Evolutionary conservation across 2,888 invertebrate species (phyloP).

Genomic region (Hyles lineata): DNA sequence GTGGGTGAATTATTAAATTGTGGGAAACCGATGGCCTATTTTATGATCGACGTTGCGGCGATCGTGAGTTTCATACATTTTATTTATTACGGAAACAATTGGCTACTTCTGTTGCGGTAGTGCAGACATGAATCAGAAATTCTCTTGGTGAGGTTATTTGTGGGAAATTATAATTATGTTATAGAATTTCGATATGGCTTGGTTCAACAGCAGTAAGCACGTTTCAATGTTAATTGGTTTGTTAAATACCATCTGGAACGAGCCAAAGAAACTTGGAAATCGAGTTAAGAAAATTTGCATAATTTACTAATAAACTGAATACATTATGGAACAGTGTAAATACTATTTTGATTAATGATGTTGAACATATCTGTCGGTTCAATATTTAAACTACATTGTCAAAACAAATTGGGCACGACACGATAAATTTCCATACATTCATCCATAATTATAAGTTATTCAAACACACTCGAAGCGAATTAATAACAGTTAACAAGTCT

Average conservation of each 20-base stretch:
- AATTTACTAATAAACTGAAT: not conserved
- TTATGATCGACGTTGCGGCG: slow-evolving; percentile 1
- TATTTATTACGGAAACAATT: slow-evolving; percentile 1
- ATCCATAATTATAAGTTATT: not conserved
- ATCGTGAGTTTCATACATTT: not conserved
- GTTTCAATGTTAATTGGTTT: not conserved
- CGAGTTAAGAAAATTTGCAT: not conserved
- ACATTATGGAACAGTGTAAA: not conserved
- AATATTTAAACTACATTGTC: not conserved
- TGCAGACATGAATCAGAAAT: not conserved
- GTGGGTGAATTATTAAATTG: slow-evolving; percentile 22
- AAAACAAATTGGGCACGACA: not conserved
- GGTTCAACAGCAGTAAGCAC: not conserved
- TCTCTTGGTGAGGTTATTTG: not conserved
- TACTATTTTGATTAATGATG: not conserved
- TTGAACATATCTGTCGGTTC: not conserved
- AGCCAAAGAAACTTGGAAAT: not conserved
- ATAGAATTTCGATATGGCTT: not conserved
- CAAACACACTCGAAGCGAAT: not conserved
- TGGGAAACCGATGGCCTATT: slow-evolving; percentile 28
- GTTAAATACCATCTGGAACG: not conserved
- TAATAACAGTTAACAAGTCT: slow-evolving; percentile 1
- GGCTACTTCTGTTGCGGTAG: not conserved
- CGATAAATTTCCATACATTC: not conserved
- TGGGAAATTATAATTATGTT: not conserved